Evolutionary conservation across 2,113 vertebrate species (phyloP), one percentile per base, ranked within the genome.

Genomic region (Pseudois nayaur): DNA sequence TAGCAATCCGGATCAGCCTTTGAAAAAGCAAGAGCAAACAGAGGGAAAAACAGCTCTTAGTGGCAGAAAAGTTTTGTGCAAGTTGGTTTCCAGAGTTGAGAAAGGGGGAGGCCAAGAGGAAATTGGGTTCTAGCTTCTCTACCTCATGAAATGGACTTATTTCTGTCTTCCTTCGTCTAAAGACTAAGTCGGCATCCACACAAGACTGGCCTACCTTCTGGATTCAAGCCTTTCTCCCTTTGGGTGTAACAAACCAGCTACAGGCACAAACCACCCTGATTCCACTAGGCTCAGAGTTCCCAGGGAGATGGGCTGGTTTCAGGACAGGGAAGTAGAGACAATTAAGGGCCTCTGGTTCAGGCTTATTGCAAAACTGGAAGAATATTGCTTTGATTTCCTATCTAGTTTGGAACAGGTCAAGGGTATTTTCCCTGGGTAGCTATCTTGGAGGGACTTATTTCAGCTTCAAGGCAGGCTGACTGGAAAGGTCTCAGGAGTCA

Each of bases 211-310:
- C 43, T 15, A 36, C 19, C 64, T 71, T 40, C n/a, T 71, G 67
- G 67, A 71, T 36, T 36, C 87, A 62, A 79, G 31, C 13, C 67
- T 3, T 8, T 48, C 21, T 76, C 48, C n/a, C 36, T 81, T 12
- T 13, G 23, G 25, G 36, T 0, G 0, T 15, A 87, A 85, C 0
- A 59, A 6, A 31, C 54, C 13, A 36, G 9, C 31, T 19, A 9
- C 55, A 52, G 81, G 76, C 7, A 12, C 1, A 64, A 40, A 11
- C 33, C 45, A n/a, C 14, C 15, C 79, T 12, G 27, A 64, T 16
- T 57, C 82, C 36, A 5, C 25, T 62, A 23, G 45, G 36, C 57
- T 91, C 14, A 7, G 62, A 74, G 87, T 29, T 50, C 79, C 67
- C 7, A 31, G 62, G 29, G 59, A 96, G 59, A 79, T 0, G 1